Base-by-base conservation (phyloP, 53 echinoderm and acorn worm species). In the Glandiceps talaboti region DNA sequence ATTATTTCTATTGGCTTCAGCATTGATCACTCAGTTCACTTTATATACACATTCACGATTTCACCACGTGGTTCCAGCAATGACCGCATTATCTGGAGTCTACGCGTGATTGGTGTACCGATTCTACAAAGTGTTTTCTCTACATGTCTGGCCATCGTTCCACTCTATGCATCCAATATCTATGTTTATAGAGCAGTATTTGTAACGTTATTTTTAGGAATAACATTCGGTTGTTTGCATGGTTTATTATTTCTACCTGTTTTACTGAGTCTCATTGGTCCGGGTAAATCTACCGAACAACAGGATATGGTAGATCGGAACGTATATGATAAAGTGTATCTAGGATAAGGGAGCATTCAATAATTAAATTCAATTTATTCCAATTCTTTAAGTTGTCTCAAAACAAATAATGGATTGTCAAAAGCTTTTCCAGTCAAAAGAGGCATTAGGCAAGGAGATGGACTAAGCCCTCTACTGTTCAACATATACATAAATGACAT, bases 121-220 rank as follows among this genome's bases (percentile, higher is more conserved):
- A 78, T 78, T 78, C 10, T 30, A 28, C 78, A 78, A 30, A 31
- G 30, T 26, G 29, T 31, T 25, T 29, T 78, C 25, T 30, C 30
- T 26, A 78, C 78, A 26, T 28, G 27, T 30, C 31, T 78, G 1
- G 78, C 78, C 26, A 25, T 29, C 29, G 25, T 30, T 28, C 29
- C 26, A 31, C 25, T 78, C 1, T 26, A 28, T 1, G 25, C 31
- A 1, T 29, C 6, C 26, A 30, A 78, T 29, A 26, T 30, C 29
- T 78, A 78, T 78, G 31, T 78, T 14, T 28, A 6, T 76, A 10
- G 27, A 1, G 12, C 1, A 6, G 12, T 30, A 84, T 92, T 88
- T 33, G 92, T 92, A 86, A 86, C 89, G 32, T 81, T 94, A 85
- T 87, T 94, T 73, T 85, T 94, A 28, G 94, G 92, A 73, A 92